These are phyloP conservation scores for Ornithoptera priamus DNA, from an alignment of 2,888 invertebrate species.

Conservation along the genomic window DNA sequence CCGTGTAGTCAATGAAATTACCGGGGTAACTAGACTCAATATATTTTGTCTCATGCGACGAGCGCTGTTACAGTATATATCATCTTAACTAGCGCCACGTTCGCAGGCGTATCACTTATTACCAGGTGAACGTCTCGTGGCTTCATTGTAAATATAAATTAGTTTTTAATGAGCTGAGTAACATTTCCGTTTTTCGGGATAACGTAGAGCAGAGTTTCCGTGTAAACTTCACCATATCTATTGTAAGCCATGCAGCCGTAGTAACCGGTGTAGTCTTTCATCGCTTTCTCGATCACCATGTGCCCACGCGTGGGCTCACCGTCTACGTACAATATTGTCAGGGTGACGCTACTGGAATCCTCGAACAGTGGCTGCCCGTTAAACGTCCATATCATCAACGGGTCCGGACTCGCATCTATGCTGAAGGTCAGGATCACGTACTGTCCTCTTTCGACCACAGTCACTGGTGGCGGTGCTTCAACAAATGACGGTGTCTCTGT, in stretches of 20 bases:
- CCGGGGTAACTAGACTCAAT: too few relatives aligned
- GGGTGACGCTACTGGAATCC: conserved; percentile 31
- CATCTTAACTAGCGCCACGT: too few relatives aligned
- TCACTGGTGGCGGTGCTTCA: neutral
- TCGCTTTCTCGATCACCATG: conserved; percentile 49
- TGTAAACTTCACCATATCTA: conserved; percentile 49
- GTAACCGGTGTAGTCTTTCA: conserved; percentile 53
- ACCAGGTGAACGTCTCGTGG: too few relatives aligned
- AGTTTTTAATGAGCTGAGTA: neutral
- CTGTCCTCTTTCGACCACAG: neutral
- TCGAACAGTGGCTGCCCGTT: conserved; percentile 47
- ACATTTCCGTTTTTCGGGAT: neutral
- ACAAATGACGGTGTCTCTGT: neutral
- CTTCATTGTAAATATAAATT: neutral
- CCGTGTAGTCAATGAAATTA: too few relatives aligned
- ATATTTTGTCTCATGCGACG: too few relatives aligned
- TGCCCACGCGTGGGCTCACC: conserved; percentile 39
- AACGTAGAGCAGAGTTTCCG: conserved; percentile 42
- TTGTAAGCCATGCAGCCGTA: conserved; percentile 61
- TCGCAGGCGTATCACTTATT: too few relatives aligned
- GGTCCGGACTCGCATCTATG: conserved; percentile 46
- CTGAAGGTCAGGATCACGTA: conserved; percentile 54
- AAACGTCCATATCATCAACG: conserved; percentile 49
- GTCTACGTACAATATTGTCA: conserved; percentile 28
- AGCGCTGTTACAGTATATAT: too few relatives aligned